A percentile compares a stretch with the other conserved stretches of the same genome.
Conservation (phyloP, 1,140 invertebrate genomes). For the Lasioglossum albipes region DNA sequence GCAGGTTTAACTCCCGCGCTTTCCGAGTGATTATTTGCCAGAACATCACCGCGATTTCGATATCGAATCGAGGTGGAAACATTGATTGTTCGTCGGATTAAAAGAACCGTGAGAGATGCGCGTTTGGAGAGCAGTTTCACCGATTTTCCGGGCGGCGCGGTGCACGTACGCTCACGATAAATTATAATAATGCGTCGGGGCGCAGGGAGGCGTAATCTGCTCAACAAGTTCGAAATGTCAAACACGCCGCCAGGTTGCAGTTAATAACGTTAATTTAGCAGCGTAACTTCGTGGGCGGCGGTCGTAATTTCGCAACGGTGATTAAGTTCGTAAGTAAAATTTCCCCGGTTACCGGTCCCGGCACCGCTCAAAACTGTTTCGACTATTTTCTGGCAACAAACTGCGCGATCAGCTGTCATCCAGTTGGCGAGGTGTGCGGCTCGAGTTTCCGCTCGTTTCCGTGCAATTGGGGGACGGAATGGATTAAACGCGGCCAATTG, state of each 20-base stretch:
- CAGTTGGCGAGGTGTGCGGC: constrained; percentile 40
- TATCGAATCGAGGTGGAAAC: too few relatives aligned
- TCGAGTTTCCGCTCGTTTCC: constrained; percentile 44
- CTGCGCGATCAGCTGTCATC: constrained; percentile 57
- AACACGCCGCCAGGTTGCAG: constrained; percentile 36
- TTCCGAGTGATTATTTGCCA: too few relatives aligned
- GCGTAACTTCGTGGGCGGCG: background rate
- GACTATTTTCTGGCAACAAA: constrained; percentile 49
- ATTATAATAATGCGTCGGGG: constrained; percentile 27
- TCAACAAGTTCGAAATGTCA: constrained; percentile 52
- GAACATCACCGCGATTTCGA: too few relatives aligned
- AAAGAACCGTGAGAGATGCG: too few relatives aligned
- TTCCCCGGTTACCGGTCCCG: constrained; percentile 27
- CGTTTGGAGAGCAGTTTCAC: background rate
- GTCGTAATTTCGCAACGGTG: constrained; percentile 47
- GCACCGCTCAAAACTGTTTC: constrained; percentile 43
- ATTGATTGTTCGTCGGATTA: too few relatives aligned
- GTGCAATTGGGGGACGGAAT: constrained; percentile 59
- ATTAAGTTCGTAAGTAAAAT: constrained; percentile 60
- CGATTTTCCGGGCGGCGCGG: background rate
- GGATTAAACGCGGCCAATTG: constrained; percentile 65
- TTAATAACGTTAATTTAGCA: constrained; percentile 60
- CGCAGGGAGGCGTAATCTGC: constrained; percentile 16
- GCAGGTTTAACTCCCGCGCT: too few relatives aligned
- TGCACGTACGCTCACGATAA: constrained; percentile 23